Evolutionary conservation across 2,113 vertebrate species (phyloP).

Genomic region (cat (Felis catus)): F.catus_Fca126_mat1.0 CM031417.1:133507501-133508000

Average conservation of each 20-base stretch:
- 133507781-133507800: constrained; percentile 94
- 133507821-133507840: constrained; percentile 97
- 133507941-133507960: constrained; percentile 86
- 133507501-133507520: neutral
- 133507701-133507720: constrained; percentile 94
- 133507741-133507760: constrained; percentile 82
- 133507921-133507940: constrained; percentile 91
- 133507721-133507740: constrained; percentile 88
- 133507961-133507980: constrained; percentile 84
- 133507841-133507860: constrained; percentile 90
- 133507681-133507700: constrained; percentile 79
- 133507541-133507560: constrained; percentile 85
- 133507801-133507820: constrained; percentile 93
- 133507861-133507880: constrained; percentile 94
- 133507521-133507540: constrained; percentile 66
- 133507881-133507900: constrained; percentile 92
- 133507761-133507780: constrained; percentile 85
- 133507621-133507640: constrained; percentile 86
- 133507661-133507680: constrained; percentile 75
- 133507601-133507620: constrained; percentile 81
- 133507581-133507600: constrained; percentile 85
- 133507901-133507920: constrained; percentile 94
- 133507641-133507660: constrained; percentile 88
- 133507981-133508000: neutral
- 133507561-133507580: constrained; percentile 93